Evolutionary conservation across 2,113 vertebrate species (phyloP).

Genomic region (Cyanoramphus novaezelandiae): DNA sequence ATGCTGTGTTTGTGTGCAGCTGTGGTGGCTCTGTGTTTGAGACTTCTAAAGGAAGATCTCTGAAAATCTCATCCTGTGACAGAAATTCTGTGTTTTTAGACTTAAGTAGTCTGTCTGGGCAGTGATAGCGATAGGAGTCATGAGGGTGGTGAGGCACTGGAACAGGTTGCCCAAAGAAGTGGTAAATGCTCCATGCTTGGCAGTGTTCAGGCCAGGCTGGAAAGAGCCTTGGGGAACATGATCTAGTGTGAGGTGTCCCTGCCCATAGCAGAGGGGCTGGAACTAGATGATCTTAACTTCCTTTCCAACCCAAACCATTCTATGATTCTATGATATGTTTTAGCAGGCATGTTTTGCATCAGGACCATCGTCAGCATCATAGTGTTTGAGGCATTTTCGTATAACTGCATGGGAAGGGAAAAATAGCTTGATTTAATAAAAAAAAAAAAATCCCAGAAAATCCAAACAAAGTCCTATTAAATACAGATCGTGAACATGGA

Average conservation of each 20-base stretch:
- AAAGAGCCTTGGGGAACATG: not conserved
- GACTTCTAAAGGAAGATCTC: not conserved
- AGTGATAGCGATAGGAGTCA: not conserved
- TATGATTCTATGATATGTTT: not conserved
- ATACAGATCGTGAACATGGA: not conserved
- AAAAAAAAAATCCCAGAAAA: not conserved
- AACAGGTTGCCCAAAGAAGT: not conserved
- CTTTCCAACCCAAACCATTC: not conserved
- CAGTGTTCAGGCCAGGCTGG: not conserved
- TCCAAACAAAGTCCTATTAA: not conserved
- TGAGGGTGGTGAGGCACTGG: not conserved
- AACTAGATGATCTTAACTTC: not conserved
- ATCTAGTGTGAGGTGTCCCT: not conserved
- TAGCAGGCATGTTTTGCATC: not conserved
- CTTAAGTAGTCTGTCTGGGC: not conserved
- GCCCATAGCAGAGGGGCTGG: not conserved
- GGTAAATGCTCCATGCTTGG: not conserved
- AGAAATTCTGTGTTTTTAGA: not conserved
- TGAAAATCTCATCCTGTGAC: not conserved
- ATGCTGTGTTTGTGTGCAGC: not conserved
- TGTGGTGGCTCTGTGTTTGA: not conserved
- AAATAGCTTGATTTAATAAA: not conserved
- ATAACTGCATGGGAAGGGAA: not conserved
- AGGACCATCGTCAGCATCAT: not conserved
- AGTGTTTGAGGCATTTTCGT: not conserved